Conservation (phyloP, 1,140 invertebrate genomes). For the Microplitis demolitor region DNA sequence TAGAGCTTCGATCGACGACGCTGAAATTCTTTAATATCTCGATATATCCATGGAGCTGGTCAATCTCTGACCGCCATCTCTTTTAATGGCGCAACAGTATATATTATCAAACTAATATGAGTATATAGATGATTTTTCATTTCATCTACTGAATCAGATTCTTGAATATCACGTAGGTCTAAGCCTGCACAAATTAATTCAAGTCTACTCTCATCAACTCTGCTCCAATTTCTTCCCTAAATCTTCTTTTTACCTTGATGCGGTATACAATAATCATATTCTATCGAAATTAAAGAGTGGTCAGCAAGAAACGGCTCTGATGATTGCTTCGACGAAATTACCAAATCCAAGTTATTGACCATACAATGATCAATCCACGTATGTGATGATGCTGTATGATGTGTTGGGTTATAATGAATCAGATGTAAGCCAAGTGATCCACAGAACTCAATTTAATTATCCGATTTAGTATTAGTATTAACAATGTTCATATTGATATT, state of each 20-base stretch:
- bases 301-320: constrained; percentile 7
- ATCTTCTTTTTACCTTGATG: neutral
- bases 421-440: neutral
- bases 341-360: neutral
- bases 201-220: neutral
- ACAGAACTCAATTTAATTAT: neutral
- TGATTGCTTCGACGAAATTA: neutral
- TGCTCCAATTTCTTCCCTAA: neutral
- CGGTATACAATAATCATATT: neutral
- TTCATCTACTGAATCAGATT: neutral
- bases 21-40: neutral
- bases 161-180: too few relatives aligned
- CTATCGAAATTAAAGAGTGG: constrained; percentile 10
- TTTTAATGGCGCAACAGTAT: too few relatives aligned
- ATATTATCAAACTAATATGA: too few relatives aligned
- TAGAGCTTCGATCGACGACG: neutral
- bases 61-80: too few relatives aligned
- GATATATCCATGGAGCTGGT: too few relatives aligned
- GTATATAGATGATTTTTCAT: neutral
- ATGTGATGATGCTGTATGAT: constrained; percentile 5
- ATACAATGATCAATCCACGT: constrained; percentile 9
- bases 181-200: too few relatives aligned
- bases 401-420: constrained; percentile 3
- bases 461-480: neutral
- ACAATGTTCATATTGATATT: neutral